Evolutionary conservation across 2,797 vertebrate genomes (phyloP), one percentile per base, ranked within the genome.

Genomic region (Gastrophryne carolinensis): DNA sequence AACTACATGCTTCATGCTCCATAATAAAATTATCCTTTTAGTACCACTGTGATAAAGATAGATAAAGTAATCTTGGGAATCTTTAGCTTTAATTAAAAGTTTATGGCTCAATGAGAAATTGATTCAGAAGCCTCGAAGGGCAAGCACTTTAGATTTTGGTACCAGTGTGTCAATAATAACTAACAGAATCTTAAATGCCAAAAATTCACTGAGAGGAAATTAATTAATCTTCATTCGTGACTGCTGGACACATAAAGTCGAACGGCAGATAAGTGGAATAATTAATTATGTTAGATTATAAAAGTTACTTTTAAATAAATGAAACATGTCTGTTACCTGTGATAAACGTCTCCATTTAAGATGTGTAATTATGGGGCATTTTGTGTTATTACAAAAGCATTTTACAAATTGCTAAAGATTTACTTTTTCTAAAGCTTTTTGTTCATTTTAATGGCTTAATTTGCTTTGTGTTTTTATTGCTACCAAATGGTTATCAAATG

Each of bases 41-140:
- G 49, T 44, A 35, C 30, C 11, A n/a, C 57, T 70, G 24, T 8
- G 39, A 47, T 54, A 63, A 69, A 76, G 74, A 76, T 70, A 26
- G 74, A 69, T 70, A 70, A 76, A 26, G 21, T 44, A 34, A 76
- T 76, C 74, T 56, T 23, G 35, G 26, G 23, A 70, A 76, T 70
- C 66, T 70, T 54, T 61, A 30, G 49, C 69, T 76, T 76, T 76
- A 76, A 76, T 76, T 76, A 76, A 70, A 76, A 76, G 57, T 76
- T 76, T 61, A 63, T 49, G 54, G 65, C 57, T 63, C 66, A 70
- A 70, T 53, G 61, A 53, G 57, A 70, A 76, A 76, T 76, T 76
- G 74, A 76, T 70, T 76, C 47, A 44, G 32, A 63, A 35, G 57
- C 61, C 53, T 70, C 56, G 57, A 57, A 76, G 57, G 66, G 57